Percentiles rank a stretch among this genome's conserved stretches.
These are phyloP conservation scores for Diacarnus erythraeanus DNA, from an alignment of 37 sponge, comb jelly and placozoan species.

Conservation along the genomic window DNA sequence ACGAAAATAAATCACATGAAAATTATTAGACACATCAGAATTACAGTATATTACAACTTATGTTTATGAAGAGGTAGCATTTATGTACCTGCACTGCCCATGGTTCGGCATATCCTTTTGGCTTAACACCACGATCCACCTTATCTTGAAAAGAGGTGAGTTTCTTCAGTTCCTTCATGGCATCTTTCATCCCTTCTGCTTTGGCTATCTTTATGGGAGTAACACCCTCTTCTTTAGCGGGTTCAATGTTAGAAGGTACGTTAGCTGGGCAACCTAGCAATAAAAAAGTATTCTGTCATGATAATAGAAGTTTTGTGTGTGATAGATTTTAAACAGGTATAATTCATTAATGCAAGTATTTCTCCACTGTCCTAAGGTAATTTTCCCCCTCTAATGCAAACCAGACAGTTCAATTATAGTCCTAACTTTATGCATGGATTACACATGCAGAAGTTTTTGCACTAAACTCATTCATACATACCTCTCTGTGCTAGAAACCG, in stretches of 20 bases:
- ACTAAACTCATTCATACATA: neutral
- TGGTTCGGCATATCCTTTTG: conserved; percentile 82
- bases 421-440: too few relatives aligned
- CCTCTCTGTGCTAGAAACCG: conserved; percentile 85
- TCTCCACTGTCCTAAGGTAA: too few relatives aligned
- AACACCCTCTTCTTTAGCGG: conserved; percentile 46
- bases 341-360: too few relatives aligned
- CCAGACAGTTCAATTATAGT: too few relatives aligned
- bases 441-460: too few relatives aligned
- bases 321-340: too few relatives aligned
- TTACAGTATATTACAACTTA: neutral
- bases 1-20: too few relatives aligned
- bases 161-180: conserved; percentile 88
- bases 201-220: conserved; percentile 87
- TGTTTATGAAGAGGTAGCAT: too few relatives aligned
- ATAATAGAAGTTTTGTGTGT: too few relatives aligned
- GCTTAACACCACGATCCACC: conserved; percentile 68
- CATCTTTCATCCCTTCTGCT: conserved; percentile 70
- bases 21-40: too few relatives aligned
- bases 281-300: too few relatives aligned
- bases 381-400: too few relatives aligned
- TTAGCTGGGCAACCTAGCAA: conserved; percentile 85
- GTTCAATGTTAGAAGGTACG: conserved; percentile 9
- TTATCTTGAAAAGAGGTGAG: conserved; percentile 76
- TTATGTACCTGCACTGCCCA: conserved; percentile 73